Evolutionary conservation across 1,140 invertebrate species (phyloP).

Genomic region (Caenorhabditis latens): DNA sequence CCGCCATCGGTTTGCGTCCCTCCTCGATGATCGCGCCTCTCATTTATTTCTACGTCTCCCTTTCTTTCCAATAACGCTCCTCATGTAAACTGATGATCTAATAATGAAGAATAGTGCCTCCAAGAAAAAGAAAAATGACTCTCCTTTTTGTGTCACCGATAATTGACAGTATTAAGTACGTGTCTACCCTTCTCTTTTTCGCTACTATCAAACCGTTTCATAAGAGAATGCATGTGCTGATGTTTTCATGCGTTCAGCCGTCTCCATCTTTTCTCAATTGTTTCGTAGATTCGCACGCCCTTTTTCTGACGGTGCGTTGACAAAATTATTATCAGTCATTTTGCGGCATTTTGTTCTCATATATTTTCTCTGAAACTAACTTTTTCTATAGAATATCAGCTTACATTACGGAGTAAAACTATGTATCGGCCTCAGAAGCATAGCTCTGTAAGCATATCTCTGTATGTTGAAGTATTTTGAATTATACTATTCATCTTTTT

Average conservation of each 20-base stretch:
- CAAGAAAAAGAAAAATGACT: slow-evolving; percentile 13
- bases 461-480: no score
- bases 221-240: background rate
- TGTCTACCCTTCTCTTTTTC: background rate
- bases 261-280: background rate
- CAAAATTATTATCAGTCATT: background rate
- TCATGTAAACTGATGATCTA: slow-evolving; percentile 41
- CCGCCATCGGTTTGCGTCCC: slow-evolving; percentile 24
- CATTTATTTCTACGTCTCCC: slow-evolving; percentile 27
- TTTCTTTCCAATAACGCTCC: background rate
- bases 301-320: background rate
- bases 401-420: no score
- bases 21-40: slow-evolving; percentile 38
- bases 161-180: slow-evolving; percentile 6
- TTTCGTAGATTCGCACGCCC: background rate
- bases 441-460: no score
- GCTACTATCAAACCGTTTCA: background rate
- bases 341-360: background rate
- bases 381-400: background rate
- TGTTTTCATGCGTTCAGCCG: background rate
- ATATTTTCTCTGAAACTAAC: background rate
- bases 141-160: background rate
- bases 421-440: no score
- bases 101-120: background rate
- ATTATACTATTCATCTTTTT: no score